A percentile compares a stretch with the other conserved stretches of the same genome.
Evolutionary conservation across 2,113 vertebrate genomes (phyloP).

Genomic region (Mustela lutreola): DNA sequence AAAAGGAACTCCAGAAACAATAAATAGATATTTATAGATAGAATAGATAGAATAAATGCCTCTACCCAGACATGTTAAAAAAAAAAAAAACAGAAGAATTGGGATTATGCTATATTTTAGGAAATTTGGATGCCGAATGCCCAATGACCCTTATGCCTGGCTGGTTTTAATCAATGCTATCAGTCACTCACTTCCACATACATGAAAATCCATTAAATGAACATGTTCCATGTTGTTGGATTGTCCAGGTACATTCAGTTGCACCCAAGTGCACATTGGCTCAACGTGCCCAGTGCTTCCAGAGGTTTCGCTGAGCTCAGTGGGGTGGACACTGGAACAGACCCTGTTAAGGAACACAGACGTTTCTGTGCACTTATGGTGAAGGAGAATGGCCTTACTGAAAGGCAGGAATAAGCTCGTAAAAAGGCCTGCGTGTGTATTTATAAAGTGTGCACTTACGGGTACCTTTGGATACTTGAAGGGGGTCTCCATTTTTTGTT

Average conservation of each 20-base stretch:
- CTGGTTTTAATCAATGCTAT: slow-evolving; percentile 75
- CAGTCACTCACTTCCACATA: slow-evolving; percentile 62
- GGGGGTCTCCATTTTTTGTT: slow-evolving; percentile 73
- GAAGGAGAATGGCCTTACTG: not conserved
- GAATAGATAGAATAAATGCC: not conserved
- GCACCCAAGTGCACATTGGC: slow-evolving; percentile 4
- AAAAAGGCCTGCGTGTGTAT: not conserved
- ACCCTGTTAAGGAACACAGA: not conserved
- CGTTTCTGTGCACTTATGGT: not conserved
- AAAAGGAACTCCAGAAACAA: slow-evolving; percentile 23
- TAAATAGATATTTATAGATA: too few relatives aligned
- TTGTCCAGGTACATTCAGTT: slow-evolving; percentile 52
- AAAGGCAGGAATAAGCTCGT: slow-evolving; percentile 10
- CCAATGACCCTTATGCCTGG: slow-evolving; percentile 55
- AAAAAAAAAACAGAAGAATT: slow-evolving; percentile 47
- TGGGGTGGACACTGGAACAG: slow-evolving; percentile 22
- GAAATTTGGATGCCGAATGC: slow-evolving; percentile 66
- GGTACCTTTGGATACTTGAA: slow-evolving; percentile 57
- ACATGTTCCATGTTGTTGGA: slow-evolving; percentile 59
- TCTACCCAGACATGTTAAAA: slow-evolving; percentile 55
- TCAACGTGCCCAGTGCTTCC: not conserved
- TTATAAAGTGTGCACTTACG: not conserved
- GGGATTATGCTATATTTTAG: slow-evolving; percentile 34
- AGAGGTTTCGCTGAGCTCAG: slow-evolving; percentile 45
- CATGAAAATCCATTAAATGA: slow-evolving; percentile 49